Evolutionary conservation across 2,797 vertebrate species (phyloP).

Genomic region (Danio kyathit): DNA sequence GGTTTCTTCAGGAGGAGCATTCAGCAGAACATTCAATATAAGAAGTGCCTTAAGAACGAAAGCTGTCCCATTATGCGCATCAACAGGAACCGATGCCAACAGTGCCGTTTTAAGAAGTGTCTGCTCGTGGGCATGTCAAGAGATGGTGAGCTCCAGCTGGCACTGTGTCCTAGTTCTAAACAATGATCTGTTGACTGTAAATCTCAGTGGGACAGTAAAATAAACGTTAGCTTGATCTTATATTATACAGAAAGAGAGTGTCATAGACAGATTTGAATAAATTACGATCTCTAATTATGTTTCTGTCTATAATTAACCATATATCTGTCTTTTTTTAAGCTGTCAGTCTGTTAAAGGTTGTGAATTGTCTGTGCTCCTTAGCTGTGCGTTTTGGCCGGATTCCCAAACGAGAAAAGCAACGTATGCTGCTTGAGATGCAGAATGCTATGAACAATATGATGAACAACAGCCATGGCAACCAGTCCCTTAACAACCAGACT

Average conservation of each 20-base stretch:
- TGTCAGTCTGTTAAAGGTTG: neutral
- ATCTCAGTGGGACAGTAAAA: no score
- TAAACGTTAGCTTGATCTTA: no score
- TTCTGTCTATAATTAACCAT: no score
- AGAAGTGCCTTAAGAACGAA: slow-evolving; percentile 98
- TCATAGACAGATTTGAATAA: no score
- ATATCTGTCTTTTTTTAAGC: no score
- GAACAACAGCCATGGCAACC: slow-evolving; percentile 82
- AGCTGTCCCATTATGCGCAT: slow-evolving; percentile 96
- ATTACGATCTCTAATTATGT: no score
- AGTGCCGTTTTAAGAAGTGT: slow-evolving; percentile 98
- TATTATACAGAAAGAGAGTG: no score
- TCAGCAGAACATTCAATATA: slow-evolving; percentile 98
- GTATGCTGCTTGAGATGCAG: slow-evolving; percentile 97
- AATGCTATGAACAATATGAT: slow-evolving; percentile 97
- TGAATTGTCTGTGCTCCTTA: slow-evolving; percentile 65
- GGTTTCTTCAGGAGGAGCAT: slow-evolving; percentile 97
- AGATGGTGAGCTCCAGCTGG: slow-evolving; percentile 82
- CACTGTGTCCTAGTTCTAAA: neutral
- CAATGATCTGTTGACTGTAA: neutral
- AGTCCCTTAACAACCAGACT: slow-evolving; percentile 56
- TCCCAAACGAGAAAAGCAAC: slow-evolving; percentile 94
- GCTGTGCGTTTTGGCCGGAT: slow-evolving; percentile 97
- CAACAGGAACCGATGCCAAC: slow-evolving; percentile 97
- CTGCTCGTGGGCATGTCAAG: slow-evolving; percentile 95